Evolutionary conservation across 2,797 vertebrate species (phyloP), one percentile per base, ranked within the genome.

Genomic region (Valencia hispanica): DNA sequence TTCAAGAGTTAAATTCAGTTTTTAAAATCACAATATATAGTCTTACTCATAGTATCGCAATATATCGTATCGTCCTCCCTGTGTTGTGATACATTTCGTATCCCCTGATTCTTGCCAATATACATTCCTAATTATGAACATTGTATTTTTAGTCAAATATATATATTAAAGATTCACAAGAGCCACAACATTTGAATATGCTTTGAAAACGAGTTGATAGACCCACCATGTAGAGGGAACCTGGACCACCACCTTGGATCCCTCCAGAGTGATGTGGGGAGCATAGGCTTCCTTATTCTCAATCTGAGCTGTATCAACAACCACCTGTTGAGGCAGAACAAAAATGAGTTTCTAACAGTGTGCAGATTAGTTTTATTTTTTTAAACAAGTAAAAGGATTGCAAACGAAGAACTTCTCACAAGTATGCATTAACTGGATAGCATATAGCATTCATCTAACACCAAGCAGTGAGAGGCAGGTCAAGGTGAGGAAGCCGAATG

Each of bases 251-350:
- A 99, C 95, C 88, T 94, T 97, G 82, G 97, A 96, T 79, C 97
- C 97, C 94, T 99, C 98, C 80, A 99, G 93, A 91, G 96, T 98
- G 87, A 99, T 99, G 86, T 99, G 98, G 48, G 98, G 97, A 71
- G 98, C 97, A 2, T 99, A 99, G 1, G 97, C 97, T 93, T 99
- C 98, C 93, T 98, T 98, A 91, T 99, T 99, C 94, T 99, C 98
- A 80, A 98, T 99, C 94, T 99, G 98, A 80, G 98, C 98, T 0
- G 98, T 99, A 86, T 99, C 98, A 77, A 99, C 98, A 87, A 99
- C 98, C 92, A 99, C 98, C 98, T 99, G 84, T 79, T 43, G 51
- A 41, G 61, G 87, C 53, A 84, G 45, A 89, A 3, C 90, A 48
- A 83, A 73, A 57, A 77, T 83, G n/a, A 88, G 43, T 30, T 70